phyloP scores from a whole-genome alignment of 2,888 invertebrate genomes.

The Drosophila maculinotata region DNA sequence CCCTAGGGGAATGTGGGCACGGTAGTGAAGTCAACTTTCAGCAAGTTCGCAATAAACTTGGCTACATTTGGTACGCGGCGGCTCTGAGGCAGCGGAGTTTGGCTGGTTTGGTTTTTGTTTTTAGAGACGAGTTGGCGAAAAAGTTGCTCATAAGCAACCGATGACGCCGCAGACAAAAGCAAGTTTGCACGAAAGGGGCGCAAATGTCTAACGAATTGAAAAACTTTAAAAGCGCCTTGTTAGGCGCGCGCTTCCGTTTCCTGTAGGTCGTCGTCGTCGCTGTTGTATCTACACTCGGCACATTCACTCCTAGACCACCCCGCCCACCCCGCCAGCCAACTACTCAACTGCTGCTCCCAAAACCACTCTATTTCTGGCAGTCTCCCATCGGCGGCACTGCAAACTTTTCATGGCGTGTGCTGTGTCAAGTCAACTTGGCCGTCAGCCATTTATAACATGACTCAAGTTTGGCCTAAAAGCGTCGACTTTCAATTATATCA shows the following conservation, averaged over 20 bases:
- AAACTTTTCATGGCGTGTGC: slow-evolving; percentile 46
- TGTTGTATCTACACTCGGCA: slow-evolving; percentile 10
- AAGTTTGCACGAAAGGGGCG: slow-evolving; percentile 28
- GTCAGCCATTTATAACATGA: slow-evolving; percentile 51
- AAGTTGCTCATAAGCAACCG: slow-evolving; percentile 40
- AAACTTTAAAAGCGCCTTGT: slow-evolving; percentile 79
- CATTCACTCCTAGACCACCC: background rate
- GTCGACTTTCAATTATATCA: slow-evolving; percentile 38
- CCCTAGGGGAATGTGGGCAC: too few relatives aligned
- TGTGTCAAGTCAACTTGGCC: slow-evolving; percentile 50
- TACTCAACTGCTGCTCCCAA: background rate
- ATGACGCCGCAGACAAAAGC: slow-evolving; percentile 45
- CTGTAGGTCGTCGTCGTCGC: slow-evolving; percentile 46
- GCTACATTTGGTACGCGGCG: slow-evolving; percentile 42
- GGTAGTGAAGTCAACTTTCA: slow-evolving; percentile 48
- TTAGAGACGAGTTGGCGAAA: slow-evolving; percentile 37
- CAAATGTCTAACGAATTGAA: slow-evolving; percentile 73
- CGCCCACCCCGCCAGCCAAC: too few relatives aligned
- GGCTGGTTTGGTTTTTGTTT: background rate
- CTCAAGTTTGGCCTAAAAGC: slow-evolving; percentile 41
- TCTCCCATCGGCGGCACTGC: slow-evolving; percentile 26
- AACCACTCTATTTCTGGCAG: slow-evolving; percentile 16
- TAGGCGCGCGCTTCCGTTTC: slow-evolving; percentile 77
- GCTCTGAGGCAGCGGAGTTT: slow-evolving; percentile 6
- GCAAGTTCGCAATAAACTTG: slow-evolving; percentile 54